Evolutionary conservation across 2,888 invertebrate genomes (phyloP), one percentile per base, ranked within the genome.

Genomic region (Lasius fuliginosus): DNA sequence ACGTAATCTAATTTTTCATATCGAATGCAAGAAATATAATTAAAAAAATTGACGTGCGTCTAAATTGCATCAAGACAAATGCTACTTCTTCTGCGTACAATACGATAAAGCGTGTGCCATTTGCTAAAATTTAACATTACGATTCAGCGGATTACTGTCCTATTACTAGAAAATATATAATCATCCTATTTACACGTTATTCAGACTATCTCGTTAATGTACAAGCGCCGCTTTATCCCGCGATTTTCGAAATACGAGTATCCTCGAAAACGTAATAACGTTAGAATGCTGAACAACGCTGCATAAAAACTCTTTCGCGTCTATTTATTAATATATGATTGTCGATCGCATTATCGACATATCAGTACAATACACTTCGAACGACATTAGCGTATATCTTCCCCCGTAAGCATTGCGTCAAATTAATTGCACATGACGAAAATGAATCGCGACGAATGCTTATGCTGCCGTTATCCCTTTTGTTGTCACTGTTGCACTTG

Each of bases 351-450:
- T 11, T 33, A n/a, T 53, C 36, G 36, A 58, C 46, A 60, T 46
- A 60, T 69, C 18, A 15, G 23, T 49, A 67, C n/a, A n/a, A 27
- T 67, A 30, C 2, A 40, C 11, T 12, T 56, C 27, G 30, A 81
- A 71, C 12, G 5, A 71, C n/a, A 62, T 77, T 71, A 81, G 79
- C 79, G 79, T 71, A 81, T 71, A 68, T 81, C 36, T 81, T 69
- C 71, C 79, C 79, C 79, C 71, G 9, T 68, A 60, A 79, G 42
- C n/a, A 42, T 68, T 71, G 69, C 11, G 27, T 30, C 49, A 30
- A 71, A 60, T 71, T 71, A 71, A 71, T 53, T 49, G 23, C 27
- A 33, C 46, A 33, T 42, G 18, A 36, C 53, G 53, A 53, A 69
- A 79, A 71, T 46, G 11, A 79, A 58, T 79, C 60, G 79, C 79